Evolutionary conservation across 1,140 invertebrate species (phyloP).

Genomic region (Tetramorium simillimum): DNA sequence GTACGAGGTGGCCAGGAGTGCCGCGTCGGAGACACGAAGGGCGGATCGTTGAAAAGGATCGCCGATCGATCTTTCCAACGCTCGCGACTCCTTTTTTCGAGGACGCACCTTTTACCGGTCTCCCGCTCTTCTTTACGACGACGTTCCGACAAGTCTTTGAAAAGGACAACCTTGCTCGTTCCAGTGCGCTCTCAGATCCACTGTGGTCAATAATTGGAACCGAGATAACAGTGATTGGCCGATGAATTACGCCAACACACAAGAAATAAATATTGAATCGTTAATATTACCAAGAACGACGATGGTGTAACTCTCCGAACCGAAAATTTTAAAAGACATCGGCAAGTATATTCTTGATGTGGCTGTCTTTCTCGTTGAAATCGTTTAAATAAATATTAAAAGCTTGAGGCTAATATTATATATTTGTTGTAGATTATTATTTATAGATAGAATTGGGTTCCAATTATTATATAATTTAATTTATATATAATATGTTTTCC

Average conservation of each 20-base stretch:
- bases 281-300: constrained; percentile 5
- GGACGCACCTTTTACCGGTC: constrained; percentile 12
- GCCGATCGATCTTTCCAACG: constrained; percentile 74
- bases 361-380: neutral
- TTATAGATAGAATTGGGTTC: too few species aligned
- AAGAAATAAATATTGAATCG: constrained; percentile 29
- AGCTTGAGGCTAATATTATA: neutral
- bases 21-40: constrained; percentile 64
- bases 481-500: neutral
- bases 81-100: constrained; percentile 69
- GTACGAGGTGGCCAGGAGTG: constrained; percentile 67
- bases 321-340: neutral
- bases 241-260: constrained; percentile 12
- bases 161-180: constrained; percentile 25
- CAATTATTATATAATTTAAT: neutral
- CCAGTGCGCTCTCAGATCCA: neutral
- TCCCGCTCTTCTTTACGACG: constrained; percentile 19
- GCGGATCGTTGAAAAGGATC: constrained; percentile 70
- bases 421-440: neutral
- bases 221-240: constrained; percentile 36
- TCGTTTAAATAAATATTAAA: constrained; percentile 1
- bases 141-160: constrained; percentile 26
- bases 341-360: neutral
- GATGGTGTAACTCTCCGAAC: neutral
- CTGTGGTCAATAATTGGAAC: constrained; percentile 47